Evolutionary conservation across 1,140 invertebrate species (phyloP).

Genomic region (Neelides sp.): DNA sequence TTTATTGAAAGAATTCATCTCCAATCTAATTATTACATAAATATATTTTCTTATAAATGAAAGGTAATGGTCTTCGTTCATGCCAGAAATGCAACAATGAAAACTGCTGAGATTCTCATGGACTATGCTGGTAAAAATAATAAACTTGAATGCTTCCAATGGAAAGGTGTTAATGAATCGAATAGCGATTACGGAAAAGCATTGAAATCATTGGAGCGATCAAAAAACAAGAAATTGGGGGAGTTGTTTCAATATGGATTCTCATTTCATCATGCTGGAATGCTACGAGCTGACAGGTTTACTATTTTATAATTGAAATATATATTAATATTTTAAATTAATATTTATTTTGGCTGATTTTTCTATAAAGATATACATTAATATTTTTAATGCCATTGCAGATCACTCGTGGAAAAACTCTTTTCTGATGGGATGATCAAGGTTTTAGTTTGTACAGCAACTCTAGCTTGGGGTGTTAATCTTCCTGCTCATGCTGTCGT

Average conservation of each 20-base stretch:
- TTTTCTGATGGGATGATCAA: constrained; percentile 80
- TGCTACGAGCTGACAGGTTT: constrained; percentile 69
- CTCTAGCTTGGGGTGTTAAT: constrained; percentile 98
- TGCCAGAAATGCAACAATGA: constrained; percentile 84
- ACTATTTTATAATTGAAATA: constrained; percentile 35
- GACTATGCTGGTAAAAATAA: constrained; percentile 62
- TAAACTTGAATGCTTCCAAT: constrained; percentile 52
- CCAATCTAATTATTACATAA: constrained; percentile 3
- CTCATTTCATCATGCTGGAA: constrained; percentile 92
- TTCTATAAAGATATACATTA: constrained; percentile 5
- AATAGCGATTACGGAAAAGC: constrained; percentile 44
- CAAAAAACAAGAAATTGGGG: constrained; percentile 57
- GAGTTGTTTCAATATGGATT: constrained; percentile 80
- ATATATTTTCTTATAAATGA: constrained; percentile 15
- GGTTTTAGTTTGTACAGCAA: constrained; percentile 92
- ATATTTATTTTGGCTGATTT: constrained; percentile 5
- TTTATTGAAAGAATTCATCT: too few species aligned
- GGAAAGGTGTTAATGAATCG: constrained; percentile 44
- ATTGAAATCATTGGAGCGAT: constrained; percentile 51
- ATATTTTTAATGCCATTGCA: constrained; percentile 31
- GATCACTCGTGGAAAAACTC: constrained; percentile 73
- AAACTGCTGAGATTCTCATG: constrained; percentile 64
- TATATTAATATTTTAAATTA: constrained; percentile 3
- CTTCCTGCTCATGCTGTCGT: constrained; percentile 94
- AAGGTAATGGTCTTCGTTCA: constrained; percentile 98